Base-by-base conservation (phyloP, 2,113 vertebrate species). In the Salvator merianae region DNA sequence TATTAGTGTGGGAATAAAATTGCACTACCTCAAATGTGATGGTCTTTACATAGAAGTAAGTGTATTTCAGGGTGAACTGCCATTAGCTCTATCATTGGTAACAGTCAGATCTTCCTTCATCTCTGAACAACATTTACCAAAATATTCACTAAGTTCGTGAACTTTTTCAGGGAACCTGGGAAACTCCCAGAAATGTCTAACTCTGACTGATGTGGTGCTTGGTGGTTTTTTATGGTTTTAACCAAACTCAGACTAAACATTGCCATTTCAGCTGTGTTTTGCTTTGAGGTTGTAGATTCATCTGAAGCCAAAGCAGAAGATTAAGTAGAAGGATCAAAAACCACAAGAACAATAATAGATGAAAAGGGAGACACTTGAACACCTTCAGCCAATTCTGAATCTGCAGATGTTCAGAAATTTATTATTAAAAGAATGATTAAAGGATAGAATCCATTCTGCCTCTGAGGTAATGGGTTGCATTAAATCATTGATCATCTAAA, bases 201-300 rank as follows among this genome's bases (percentile, higher is more conserved):
- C 87, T 77, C n/a, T 59, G 77, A 40, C 70, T 86, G 86, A 88
- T 77, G 74, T 84, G 86, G 89, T 91, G 88, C 87, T 88, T 86
- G 86, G 89, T 89, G 87, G 79, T 80, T 83, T 88, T 91, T 91
- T 92, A 93, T 77, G 88, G 77, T 84, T 93, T 87, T 91, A 88
- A 43, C 66, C 63, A 81, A 91, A 85, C 77, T 74, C 87, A 87
- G 85, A 89, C 0, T 0, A 89, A 90, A 91, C 81, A 91, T 90
- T 91, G 90, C 88, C 81, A 75, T 65, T 87, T 77, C 66, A 88
- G 66, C 84, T 55, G 69, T 79, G 79, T 77, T 89, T 88, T 85
- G 79, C 84, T 89, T 86, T 91, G 89, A 90, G 91, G 88, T 91
- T 93, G 90, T 34, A 50, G 62, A 36, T 73, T 82, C 55, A 24